These are phyloP conservation scores for Thamnophis elegans DNA, from an alignment of 2,797 vertebrate species.

Conservation along the genomic window DNA sequence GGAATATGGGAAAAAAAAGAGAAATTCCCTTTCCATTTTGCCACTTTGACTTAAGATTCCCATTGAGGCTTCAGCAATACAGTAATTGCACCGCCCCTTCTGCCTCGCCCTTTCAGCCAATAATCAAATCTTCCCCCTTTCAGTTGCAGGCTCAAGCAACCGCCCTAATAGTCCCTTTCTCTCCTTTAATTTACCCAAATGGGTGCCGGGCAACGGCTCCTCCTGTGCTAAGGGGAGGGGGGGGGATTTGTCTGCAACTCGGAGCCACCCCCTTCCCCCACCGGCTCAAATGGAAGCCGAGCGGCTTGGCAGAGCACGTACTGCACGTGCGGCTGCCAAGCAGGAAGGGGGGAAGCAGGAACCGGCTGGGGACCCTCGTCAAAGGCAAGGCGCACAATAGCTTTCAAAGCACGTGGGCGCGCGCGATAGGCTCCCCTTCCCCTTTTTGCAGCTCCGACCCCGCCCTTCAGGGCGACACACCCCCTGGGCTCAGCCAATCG, in stretches of 20 bases:
- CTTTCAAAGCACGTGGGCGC: constrained; percentile 27
- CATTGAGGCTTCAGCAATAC: background rate
- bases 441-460: background rate
- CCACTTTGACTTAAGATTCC: background rate
- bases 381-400: constrained; percentile 12
- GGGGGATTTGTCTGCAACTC: background rate
- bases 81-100: background rate
- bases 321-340: background rate
- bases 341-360: background rate
- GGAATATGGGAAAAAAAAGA: rapidly evolving
- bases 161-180: background rate
- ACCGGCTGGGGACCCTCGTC: background rate
- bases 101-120: no score
- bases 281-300: background rate
- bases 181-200: background rate
- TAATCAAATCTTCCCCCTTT: background rate
- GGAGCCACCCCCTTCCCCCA: background rate
- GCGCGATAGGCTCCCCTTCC: background rate
- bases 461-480: background rate
- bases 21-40: background rate
- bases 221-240: background rate
- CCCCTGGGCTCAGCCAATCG: background rate
- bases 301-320: constrained; percentile 13
- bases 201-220: background rate
- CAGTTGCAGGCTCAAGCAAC: background rate